phyloP scores from a whole-genome alignment of 2,888 invertebrate genomes.

The Melinopterus prodromus region DNA sequence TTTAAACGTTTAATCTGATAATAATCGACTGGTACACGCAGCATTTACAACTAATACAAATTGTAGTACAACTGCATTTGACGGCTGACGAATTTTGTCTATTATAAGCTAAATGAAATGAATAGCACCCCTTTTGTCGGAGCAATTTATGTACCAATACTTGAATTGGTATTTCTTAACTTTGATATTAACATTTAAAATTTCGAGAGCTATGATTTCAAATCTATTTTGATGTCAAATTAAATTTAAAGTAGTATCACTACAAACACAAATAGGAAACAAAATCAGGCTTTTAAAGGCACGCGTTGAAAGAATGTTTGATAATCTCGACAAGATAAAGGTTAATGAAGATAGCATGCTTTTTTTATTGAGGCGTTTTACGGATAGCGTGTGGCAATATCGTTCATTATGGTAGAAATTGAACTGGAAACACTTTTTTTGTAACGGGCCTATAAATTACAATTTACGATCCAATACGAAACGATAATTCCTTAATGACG shows the following conservation, averaged over 20 bases:
- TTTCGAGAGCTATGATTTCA: no score
- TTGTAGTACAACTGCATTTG: background rate
- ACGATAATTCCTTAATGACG: background rate
- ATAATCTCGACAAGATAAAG: background rate
- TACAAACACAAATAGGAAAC: no score
- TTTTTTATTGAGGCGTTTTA: background rate
- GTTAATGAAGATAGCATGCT: background rate
- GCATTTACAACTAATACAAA: background rate
- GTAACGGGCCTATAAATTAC: background rate
- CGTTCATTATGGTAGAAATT: background rate
- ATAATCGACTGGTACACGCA: background rate
- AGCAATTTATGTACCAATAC: background rate
- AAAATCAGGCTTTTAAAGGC: background rate
- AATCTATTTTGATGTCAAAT: no score
- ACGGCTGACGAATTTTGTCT: background rate
- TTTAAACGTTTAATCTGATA: constrained; percentile 4
- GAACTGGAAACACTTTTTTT: background rate
- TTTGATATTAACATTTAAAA: no score
- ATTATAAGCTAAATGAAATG: background rate
- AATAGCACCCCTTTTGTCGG: background rate
- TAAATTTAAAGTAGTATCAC: no score
- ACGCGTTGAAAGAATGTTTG: background rate
- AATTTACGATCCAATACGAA: background rate
- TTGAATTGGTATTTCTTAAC: background rate
- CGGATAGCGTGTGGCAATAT: background rate